Evolutionary conservation across 2,888 invertebrate species (phyloP), one percentile per base, ranked within the genome.

Genomic region (Cosmia pyralina): DNA sequence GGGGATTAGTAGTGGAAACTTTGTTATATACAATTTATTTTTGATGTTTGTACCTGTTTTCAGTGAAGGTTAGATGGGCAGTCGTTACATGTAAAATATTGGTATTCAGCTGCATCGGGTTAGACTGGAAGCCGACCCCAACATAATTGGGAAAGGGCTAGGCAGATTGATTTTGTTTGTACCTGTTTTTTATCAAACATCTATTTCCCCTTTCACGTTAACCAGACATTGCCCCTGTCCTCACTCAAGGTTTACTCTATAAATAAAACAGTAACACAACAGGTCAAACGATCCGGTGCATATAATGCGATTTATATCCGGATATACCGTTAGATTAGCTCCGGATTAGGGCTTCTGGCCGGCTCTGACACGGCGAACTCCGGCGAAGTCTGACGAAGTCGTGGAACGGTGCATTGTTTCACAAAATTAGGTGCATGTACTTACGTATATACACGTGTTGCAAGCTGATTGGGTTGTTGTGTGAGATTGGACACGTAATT

Each of bases 291-390:
- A 10, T 80, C 53, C 55, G 70, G 38, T 75, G 73, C 65, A 78
- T 67, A 73, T 89, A 89, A 89, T 89, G 82, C 85, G 77, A 89
- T 89, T 86, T 83, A 72, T 50, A 68, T 77, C 82, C 89, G 84
- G 82, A 87, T 85, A 83, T 84, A 83, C 62, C 69, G 64, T 67
- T 75, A 83, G 89, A 87, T 89, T 88, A 90, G 75, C 77, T 69
- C n/a, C 17, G 79, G 79, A 80, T 89, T 88, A 89, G 73, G 90
- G 90, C 90, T 90, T 90, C 90, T 57, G 58, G 34, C 34, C 22
- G 50, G 46, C 22, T 57, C 60, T 69, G 77, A 75, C 69, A 72
- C 68, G 28, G 41, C 34, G 11, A 57, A 74, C 38, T 50, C 48
- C 22, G 22, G 13, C 4, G 28, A 53, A 72, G 53, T 38, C 52